These are phyloP conservation scores for Geophilus truncorum DNA, from an alignment of 2,888 invertebrate species.

Conservation along the genomic window DNA sequence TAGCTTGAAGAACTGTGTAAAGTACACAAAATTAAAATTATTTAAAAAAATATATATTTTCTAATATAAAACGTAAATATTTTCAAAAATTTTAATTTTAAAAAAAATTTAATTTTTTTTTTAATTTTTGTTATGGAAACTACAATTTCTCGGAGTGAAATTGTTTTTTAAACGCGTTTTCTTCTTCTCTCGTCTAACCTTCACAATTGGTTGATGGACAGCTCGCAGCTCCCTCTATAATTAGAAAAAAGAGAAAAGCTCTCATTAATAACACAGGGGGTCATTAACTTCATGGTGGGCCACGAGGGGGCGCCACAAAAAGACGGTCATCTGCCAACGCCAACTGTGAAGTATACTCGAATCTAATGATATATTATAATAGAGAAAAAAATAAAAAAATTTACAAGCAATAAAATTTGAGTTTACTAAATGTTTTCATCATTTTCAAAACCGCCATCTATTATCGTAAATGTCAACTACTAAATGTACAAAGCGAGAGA, in stretches of 20 bases:
- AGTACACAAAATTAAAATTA: no score
- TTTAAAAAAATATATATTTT: no score
- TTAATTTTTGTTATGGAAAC: no score
- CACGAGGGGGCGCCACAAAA: neutral
- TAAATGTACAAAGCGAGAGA: conserved; percentile 7
- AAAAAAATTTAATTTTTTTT: neutral
- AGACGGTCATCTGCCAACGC: neutral
- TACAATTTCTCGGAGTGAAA: neutral
- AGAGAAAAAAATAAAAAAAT: neutral
- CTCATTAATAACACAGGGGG: conserved; percentile 1
- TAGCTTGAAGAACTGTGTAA: no score
- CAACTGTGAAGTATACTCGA: neutral
- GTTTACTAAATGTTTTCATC: neutral
- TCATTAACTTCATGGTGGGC: conserved; percentile 15
- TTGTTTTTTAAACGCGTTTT: neutral
- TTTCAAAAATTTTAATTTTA: neutral
- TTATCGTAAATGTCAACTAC: no score
- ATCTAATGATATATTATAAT: neutral
- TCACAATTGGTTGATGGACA: conserved; percentile 7
- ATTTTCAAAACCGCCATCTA: no score
- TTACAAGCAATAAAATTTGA: neutral
- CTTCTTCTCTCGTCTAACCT: neutral
- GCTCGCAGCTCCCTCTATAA: neutral
- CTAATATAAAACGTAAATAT: neutral
- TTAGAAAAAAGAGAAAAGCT: conserved; percentile 2